phyloP scores from a whole-genome alignment of 2,113 vertebrate genomes.

The Sterna hirundo region DNA sequence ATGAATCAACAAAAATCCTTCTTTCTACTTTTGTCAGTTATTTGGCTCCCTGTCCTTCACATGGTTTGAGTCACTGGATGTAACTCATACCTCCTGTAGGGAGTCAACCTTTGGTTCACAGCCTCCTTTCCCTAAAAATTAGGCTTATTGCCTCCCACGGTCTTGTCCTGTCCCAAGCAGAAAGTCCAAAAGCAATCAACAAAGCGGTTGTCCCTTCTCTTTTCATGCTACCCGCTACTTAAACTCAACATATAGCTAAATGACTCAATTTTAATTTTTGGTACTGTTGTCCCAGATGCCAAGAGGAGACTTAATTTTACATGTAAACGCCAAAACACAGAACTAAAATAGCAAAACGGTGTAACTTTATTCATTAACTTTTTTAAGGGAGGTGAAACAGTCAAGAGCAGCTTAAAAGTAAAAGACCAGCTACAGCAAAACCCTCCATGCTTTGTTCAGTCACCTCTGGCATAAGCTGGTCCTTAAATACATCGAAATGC shows the following conservation, averaged over 20 bases:
- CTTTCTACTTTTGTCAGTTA: conserved; percentile 12
- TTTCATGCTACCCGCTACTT: background rate
- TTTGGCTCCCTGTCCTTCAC: conserved; percentile 13
- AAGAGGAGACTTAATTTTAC: background rate
- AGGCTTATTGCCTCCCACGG: background rate
- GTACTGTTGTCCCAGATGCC: background rate
- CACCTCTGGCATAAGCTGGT: background rate
- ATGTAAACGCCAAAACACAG: background rate
- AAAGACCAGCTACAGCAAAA: background rate
- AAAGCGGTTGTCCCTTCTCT: background rate
- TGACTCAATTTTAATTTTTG: background rate
- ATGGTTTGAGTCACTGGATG: conserved; percentile 16
- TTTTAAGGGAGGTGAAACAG: background rate
- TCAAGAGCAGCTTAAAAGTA: background rate
- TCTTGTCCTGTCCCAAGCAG: background rate
- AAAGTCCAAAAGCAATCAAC: background rate
- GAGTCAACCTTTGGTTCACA: conserved; percentile 28
- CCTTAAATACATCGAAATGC: background rate
- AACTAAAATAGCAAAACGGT: background rate
- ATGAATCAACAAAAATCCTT: conserved; percentile 13
- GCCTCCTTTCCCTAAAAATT: conserved; percentile 39
- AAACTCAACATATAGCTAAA: background rate
- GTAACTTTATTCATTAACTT: background rate
- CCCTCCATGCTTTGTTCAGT: background rate
- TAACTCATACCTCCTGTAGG: conserved; percentile 30